Percentiles rank a stretch among this genome's conserved stretches.
These are phyloP conservation scores for Girardinus metallicus DNA, from an alignment of 2,797 vertebrate genomes.

Conservation along the genomic window DNA sequence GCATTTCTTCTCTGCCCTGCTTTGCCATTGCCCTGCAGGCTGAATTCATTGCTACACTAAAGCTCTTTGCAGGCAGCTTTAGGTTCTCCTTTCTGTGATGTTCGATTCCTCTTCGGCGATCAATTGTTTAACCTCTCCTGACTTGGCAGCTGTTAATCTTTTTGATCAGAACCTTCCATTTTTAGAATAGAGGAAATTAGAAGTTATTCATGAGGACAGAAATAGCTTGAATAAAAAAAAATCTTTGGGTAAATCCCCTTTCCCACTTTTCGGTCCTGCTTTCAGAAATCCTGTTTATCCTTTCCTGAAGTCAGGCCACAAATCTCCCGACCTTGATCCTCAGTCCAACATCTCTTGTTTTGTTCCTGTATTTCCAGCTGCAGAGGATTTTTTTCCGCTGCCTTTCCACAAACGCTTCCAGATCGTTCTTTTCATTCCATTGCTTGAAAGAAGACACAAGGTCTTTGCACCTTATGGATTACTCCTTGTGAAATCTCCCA, in stretches of 20 bases:
- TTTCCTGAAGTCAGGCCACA: conserved; percentile 22
- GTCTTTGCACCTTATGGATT: conserved; percentile 36
- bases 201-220: neutral
- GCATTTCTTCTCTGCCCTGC: conserved; percentile 2
- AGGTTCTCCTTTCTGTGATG: conserved; percentile 2
- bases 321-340: conserved; percentile 29
- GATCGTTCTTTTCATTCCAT: conserved; percentile 48
- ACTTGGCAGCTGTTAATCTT: conserved; percentile 1
- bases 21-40: conserved; percentile 15
- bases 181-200: neutral
- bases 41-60: conserved; percentile 20
- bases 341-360: conserved; percentile 33
- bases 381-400: conserved; percentile 6
- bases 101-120: neutral
- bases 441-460: conserved; percentile 52
- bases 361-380: conserved; percentile 39
- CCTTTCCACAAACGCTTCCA: conserved; percentile 29
- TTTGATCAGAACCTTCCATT: neutral
- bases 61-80: conserved; percentile 9
- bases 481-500: conserved; percentile 54
- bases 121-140: neutral
- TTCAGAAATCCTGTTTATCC: conserved; percentile 20
- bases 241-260: neutral
- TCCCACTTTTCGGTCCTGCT: conserved; percentile 10
- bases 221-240: conserved; percentile 7